Evolutionary conservation across 2,888 invertebrate species (phyloP).

Genomic region (Andrena haemorrhoa): DNA sequence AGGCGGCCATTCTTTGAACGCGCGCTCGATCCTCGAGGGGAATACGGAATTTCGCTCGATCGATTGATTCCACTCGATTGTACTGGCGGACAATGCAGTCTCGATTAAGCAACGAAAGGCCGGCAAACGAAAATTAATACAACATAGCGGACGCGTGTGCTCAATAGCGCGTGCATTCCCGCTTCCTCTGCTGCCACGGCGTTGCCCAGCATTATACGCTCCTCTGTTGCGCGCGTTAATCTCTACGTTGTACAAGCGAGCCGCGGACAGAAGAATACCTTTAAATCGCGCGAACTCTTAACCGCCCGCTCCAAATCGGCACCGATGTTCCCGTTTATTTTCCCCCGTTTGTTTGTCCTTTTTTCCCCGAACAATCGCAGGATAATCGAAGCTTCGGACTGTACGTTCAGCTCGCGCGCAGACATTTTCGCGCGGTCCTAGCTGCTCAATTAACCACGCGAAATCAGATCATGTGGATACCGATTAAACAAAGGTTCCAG

Average conservation of each 20-base stretch:
- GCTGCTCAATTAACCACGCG: slow-evolving; percentile 40
- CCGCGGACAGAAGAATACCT: not conserved
- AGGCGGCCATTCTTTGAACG: slow-evolving; percentile 52
- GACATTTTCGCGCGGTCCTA: slow-evolving; percentile 9
- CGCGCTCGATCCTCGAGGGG: slow-evolving; percentile 55
- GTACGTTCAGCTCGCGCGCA: not conserved
- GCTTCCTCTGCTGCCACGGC: slow-evolving; percentile 29
- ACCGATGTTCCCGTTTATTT: no score
- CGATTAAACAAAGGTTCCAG: slow-evolving; percentile 51
- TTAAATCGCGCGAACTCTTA: not conserved
- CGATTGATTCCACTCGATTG: slow-evolving; percentile 75
- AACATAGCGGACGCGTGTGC: slow-evolving; percentile 49
- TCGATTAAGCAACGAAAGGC: slow-evolving; percentile 73
- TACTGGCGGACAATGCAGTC: slow-evolving; percentile 71
- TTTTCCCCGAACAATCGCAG: not conserved
- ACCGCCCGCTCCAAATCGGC: not conserved
- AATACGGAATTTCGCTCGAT: slow-evolving; percentile 67
- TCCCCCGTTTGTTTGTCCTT: no score
- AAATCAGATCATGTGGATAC: slow-evolving; percentile 50
- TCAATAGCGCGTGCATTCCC: slow-evolving; percentile 32
- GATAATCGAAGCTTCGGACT: slow-evolving; percentile 6
- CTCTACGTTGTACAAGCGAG: not conserved
- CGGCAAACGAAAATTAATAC: slow-evolving; percentile 78
- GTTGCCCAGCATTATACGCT: slow-evolving; percentile 41
- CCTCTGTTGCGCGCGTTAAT: slow-evolving; percentile 42